Evolutionary conservation across 2,888 invertebrate species (phyloP), one percentile per base, ranked within the genome.

Genomic region (Thereva unica): DNA sequence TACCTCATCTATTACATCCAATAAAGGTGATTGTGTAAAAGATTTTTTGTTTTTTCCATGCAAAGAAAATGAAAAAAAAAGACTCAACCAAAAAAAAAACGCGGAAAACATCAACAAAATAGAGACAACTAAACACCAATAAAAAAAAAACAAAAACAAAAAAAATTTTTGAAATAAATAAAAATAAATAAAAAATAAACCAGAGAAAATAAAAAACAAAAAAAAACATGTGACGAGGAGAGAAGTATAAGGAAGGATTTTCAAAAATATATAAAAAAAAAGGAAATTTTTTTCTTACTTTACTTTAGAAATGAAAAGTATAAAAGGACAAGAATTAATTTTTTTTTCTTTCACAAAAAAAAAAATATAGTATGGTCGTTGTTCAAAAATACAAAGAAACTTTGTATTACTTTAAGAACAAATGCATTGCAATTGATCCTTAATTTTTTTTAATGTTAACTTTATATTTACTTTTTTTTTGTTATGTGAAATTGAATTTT

Each of bases 1-100:
- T 75, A 73, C 74, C 75, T 74, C 75, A 75, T 72, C 71, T 74
- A 71, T 68, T 72, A 72, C 73, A 73, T 71, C 72, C 73, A 69
- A 74, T 73, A 68, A 73, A 73, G 71, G 73, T 72, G 71, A 73
- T 74, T 73, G 71, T 73, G 71, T 73, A 68, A 68, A 69, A 50
- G 53, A 67, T 65, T 49, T 45, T 38, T 47, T 64, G 54, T 57
- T 50, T 64, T 67, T 67, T 59, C 45, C 44, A 55, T 45, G 56
- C 52, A 64, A 64, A 10, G 8, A 49, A 52, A 8, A 4, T 9
- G 49, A 52, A 65, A 55, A 64, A 49, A 47, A 65, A 55, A 65
- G 54, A 65, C 54, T 54, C 55, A 55, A 49, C 55, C 44, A 64
- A 53, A 56, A 55, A 54, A 42, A 45, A 64, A 42, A 64, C 64